Base-by-base conservation (phyloP, 2,113 vertebrate genomes). In the Suncus etruscus region DNA sequence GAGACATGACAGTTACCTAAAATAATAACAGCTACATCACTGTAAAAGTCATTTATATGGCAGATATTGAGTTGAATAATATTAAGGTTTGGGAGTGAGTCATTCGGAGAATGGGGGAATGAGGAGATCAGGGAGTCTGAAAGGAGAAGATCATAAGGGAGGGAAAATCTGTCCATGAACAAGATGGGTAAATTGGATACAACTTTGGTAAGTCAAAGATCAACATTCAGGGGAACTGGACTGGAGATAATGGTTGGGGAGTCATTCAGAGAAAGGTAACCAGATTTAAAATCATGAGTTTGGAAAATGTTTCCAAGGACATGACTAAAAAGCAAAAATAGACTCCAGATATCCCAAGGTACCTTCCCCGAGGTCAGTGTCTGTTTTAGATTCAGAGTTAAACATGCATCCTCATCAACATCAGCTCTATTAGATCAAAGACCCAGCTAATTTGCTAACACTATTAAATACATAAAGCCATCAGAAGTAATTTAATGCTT, bases 401-500 rank as follows among this genome's bases (percentile, higher is more conserved):
- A 94, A 89, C 32, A 78, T 18, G 51, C 75, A 27, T 78, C 89
- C 75, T 91, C 89, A 87, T 80, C 95, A 93, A 50, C 93, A 94
- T 76, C 50, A 50, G 85, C 92, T 85, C 86, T 51, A 74, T 91
- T 91, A 97, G 93, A 92, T 95, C 95, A 96, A 95, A 95, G 94
- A 86, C 84, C 20, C 2, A 95, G 92, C 93, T 96, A 95, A 97
- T 97, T 95, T 94, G 83, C 95, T 92, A 96, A 95, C 93, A 87
- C 83, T 92, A 91, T 97, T 95, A 97, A 94, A 96, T 89, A 96
- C 94, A 96, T 97, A 96, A 96, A 96, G 92, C 95, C 93, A 95
- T 96, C 95, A 96, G 91, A 93, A 95, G 94, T 95, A 96, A 96
- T 97, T 96, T 97, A 97, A 95, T 95, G 96, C 95, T 95, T 95